These are phyloP conservation scores for Heliothis peltigera DNA, from an alignment of 2,888 invertebrate genomes.

Conservation along the genomic window DNA sequence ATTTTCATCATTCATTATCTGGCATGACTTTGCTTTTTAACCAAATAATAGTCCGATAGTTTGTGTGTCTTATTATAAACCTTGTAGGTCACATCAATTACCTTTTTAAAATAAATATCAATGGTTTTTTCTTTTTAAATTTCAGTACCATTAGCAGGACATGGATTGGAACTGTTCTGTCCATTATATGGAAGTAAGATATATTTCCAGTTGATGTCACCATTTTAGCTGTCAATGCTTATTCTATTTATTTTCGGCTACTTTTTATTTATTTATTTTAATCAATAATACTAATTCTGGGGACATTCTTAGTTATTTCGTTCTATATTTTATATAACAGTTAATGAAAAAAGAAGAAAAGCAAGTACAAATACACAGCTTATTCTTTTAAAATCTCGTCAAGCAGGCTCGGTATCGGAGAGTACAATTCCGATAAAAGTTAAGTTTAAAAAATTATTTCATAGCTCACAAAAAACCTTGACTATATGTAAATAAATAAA, in stretches of 20 bases:
- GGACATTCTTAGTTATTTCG: background rate
- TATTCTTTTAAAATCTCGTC: too few species aligned
- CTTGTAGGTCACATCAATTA: conserved; percentile 12
- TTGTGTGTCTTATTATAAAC: conserved; percentile 9
- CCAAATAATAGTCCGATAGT: conserved; percentile 1
- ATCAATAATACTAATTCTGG: conserved; percentile 13
- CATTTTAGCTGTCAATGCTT: conserved; percentile 38
- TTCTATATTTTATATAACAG: too few species aligned
- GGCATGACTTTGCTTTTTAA: conserved; percentile 22
- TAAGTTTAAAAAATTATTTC: too few species aligned
- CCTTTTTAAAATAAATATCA: conserved; percentile 41
- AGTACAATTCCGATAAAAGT: too few species aligned
- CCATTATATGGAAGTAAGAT: conserved; percentile 86
- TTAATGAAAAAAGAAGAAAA: too few species aligned
- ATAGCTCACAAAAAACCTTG: too few species aligned
- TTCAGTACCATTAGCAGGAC: conserved; percentile 84
- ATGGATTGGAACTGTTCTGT: conserved; percentile 83
- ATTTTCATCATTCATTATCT: background rate
- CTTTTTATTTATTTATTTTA: conserved; percentile 35
- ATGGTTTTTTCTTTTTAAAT: conserved; percentile 71
- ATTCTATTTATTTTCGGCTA: conserved; percentile 31
- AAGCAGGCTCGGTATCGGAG: too few species aligned
- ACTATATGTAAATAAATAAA: background rate
- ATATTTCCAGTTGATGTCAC: conserved; percentile 65
- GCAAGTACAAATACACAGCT: too few species aligned